A percentile compares a stretch with the other conserved stretches of the same genome.
phyloP scores from a whole-genome alignment of 2,888 invertebrate genomes.

The Callyntrura sp. region DNA sequence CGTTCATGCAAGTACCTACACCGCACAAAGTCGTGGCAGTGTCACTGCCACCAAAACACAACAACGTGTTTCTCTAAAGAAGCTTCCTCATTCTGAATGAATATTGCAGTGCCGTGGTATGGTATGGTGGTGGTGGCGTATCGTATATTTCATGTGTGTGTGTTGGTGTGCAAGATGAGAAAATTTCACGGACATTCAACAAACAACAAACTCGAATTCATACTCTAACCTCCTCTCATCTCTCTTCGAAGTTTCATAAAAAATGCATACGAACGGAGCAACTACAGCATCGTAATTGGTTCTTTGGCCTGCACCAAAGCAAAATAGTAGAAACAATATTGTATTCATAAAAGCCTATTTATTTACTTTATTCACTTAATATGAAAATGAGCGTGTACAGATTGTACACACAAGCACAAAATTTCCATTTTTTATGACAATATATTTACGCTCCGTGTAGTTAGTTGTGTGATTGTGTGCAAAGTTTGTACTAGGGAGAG shows the following conservation, averaged over 20 bases:
- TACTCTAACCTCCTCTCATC: constrained; percentile 53
- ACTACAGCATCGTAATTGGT: not conserved
- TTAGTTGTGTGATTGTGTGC: not conserved
- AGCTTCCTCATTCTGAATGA: constrained; percentile 1
- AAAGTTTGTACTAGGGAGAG: not conserved
- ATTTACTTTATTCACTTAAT: constrained; percentile 24
- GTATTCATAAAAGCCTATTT: constrained; percentile 25
- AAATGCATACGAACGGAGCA: not conserved
- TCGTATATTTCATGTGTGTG: not conserved
- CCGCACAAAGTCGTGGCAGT: not conserved
- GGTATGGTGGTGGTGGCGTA: not conserved
- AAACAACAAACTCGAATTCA: constrained; percentile 59
- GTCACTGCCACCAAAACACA: not conserved
- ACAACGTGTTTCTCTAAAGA: not conserved
- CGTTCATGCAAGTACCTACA: not conserved
- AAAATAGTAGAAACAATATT: not conserved
- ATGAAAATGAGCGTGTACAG: constrained; percentile 26
- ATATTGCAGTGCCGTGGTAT: too few species aligned
- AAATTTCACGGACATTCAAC: constrained; percentile 53
- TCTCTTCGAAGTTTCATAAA: constrained; percentile 10
- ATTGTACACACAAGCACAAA: not conserved
- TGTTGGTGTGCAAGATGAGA: not conserved
- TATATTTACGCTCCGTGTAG: not conserved
- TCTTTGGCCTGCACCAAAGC: not conserved
- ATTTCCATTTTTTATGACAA: not conserved